phyloP scores from a whole-genome alignment of 1,140 invertebrate genomes.

The Mya arenaria region DNA sequence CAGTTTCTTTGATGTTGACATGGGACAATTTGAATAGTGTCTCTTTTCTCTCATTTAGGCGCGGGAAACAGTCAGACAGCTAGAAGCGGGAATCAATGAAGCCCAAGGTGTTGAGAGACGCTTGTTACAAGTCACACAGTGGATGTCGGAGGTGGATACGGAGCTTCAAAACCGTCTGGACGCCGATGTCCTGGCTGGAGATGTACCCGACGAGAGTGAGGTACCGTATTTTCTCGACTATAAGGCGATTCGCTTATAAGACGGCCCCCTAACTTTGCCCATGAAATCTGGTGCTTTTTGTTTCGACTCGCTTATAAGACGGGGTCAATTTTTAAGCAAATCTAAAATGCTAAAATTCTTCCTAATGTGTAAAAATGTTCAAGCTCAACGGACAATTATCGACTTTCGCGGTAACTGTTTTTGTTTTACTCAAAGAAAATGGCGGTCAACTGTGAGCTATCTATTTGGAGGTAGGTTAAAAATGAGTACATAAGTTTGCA shows the following conservation, averaged over 20 bases:
- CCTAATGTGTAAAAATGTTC: too few relatives aligned
- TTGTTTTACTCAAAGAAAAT: too few relatives aligned
- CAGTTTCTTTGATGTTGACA: too few relatives aligned
- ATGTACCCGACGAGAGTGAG: constrained; percentile 91
- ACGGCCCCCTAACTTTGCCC: neutral
- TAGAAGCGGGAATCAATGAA: constrained; percentile 89
- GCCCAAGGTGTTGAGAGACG: constrained; percentile 90
- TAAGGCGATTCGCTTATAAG: neutral
- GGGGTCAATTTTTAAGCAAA: too few relatives aligned
- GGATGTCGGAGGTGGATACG: constrained; percentile 88
- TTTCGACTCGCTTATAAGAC: too few relatives aligned
- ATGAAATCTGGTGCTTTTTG: neutral
- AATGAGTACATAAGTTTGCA: too few relatives aligned
- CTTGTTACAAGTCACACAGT: constrained; percentile 89
- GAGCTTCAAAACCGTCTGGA: constrained; percentile 88
- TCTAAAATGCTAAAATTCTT: too few relatives aligned
- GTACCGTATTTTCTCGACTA: constrained; percentile 81
- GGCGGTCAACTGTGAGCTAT: too few relatives aligned
- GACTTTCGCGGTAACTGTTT: too few relatives aligned
- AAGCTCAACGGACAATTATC: too few relatives aligned
- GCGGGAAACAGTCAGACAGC: constrained; percentile 86
- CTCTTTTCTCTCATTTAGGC: constrained; percentile 82
- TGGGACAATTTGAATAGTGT: neutral
- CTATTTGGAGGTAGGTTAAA: too few relatives aligned
- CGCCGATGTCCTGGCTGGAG: constrained; percentile 90